Conservation (phyloP, 2,113 vertebrate genomes). For the Bos indicus region DNA sequence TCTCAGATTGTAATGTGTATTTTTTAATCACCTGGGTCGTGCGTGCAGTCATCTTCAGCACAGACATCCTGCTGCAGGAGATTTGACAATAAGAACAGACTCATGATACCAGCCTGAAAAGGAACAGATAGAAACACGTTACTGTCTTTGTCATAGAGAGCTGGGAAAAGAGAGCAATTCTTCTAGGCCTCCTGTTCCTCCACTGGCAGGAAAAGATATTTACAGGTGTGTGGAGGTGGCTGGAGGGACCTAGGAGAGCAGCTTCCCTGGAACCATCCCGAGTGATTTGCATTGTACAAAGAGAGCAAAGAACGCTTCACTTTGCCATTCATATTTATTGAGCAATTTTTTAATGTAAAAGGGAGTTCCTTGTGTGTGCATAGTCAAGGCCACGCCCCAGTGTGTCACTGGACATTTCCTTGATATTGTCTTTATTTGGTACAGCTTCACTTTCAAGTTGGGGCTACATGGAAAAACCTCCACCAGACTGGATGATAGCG, state of each 20-base stretch:
- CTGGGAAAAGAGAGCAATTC: neutral
- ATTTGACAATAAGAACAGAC: slow-evolving; percentile 70
- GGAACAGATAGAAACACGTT: slow-evolving; percentile 73
- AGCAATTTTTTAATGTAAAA: neutral
- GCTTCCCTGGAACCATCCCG: slow-evolving; percentile 45
- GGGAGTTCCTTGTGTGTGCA: neutral
- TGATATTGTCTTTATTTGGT: neutral
- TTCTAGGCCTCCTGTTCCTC: slow-evolving; percentile 66
- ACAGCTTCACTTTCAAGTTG: neutral
- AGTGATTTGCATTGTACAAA: neutral
- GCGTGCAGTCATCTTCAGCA: neutral
- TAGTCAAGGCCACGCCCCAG: neutral
- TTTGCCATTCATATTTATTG: neutral
- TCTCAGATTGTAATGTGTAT: neutral
- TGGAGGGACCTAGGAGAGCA: slow-evolving; percentile 66
- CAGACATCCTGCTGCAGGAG: slow-evolving; percentile 46
- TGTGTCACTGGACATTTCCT: neutral
- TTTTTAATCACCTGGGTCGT: neutral
- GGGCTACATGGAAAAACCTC: neutral
- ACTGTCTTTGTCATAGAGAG: slow-evolving; percentile 69
- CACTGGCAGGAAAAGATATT: slow-evolving; percentile 68
- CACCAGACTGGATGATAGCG: neutral
- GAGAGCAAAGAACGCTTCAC: neutral
- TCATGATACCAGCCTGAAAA: slow-evolving; percentile 74
- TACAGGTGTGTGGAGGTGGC: slow-evolving; percentile 62